Conservation (phyloP, 2,888 invertebrate species). For the Drosophila recens region DNA sequence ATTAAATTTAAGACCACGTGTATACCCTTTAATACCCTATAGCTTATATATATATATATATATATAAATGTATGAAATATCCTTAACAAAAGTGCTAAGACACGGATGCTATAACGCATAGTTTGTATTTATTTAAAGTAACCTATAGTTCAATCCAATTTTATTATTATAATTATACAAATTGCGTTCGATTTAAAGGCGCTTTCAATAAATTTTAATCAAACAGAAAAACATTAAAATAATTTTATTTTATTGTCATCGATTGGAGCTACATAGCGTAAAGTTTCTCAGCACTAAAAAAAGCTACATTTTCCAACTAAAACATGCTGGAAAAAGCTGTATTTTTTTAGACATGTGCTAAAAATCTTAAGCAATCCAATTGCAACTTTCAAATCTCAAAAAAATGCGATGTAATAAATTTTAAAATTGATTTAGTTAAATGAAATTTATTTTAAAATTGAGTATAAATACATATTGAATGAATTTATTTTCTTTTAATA, state of each 20-base stretch:
- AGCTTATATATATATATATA: slow-evolving; percentile 6
- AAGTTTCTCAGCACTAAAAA: too few relatives aligned
- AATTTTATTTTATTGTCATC: background rate
- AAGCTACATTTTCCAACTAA: too few relatives aligned
- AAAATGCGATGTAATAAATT: too few relatives aligned
- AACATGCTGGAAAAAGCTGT: too few relatives aligned
- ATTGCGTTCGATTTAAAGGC: slow-evolving; percentile 7
- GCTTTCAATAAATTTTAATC: slow-evolving; percentile 22
- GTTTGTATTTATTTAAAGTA: background rate
- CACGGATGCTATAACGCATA: slow-evolving; percentile 26
- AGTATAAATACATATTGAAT: too few relatives aligned
- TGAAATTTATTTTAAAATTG: too few relatives aligned
- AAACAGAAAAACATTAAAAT: background rate
- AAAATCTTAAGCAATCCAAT: too few relatives aligned
- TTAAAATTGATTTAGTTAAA: too few relatives aligned
- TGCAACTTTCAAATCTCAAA: too few relatives aligned
- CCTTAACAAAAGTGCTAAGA: slow-evolving; percentile 21
- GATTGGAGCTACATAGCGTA: too few relatives aligned
- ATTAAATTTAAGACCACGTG: slow-evolving; percentile 4
- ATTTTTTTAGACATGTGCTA: too few relatives aligned
- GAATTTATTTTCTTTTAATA: too few relatives aligned
- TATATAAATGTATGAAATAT: background rate
- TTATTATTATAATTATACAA: slow-evolving; percentile 23
- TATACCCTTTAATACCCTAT: slow-evolving; percentile 6
- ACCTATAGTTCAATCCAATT: background rate